Base-by-base conservation (phyloP, 2,888 invertebrate species). In the Aleiodes leptofemur region DNA sequence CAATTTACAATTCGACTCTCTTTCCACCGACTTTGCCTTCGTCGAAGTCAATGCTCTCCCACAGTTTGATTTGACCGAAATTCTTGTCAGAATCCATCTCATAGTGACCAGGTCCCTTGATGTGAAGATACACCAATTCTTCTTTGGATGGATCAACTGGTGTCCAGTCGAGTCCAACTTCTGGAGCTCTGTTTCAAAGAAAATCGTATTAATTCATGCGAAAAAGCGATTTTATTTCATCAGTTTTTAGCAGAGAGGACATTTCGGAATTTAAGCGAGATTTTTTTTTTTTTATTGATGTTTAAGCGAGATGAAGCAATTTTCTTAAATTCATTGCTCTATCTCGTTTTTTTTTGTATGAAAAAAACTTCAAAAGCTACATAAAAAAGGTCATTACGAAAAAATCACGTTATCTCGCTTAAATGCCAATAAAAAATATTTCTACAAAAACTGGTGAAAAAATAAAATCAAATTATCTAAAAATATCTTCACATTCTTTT, bases 61-160 rank as follows among this genome's bases (percentile, higher is more conserved):
- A 94, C 87, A 94, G 93, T 51, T 91, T 83, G 38, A 89, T 90
- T 31, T 92, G 90, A 0, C 92, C 93, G 76, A 94, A 90, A 82
- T 92, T 91, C 0, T 87, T 83, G 74, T 87, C 88, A 4, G 87
- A 83, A 73, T 90, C 90, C 90, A 93, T 91, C 51, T 87, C 82
- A 29, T 87, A 80, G 56, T 90, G 86, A 8, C 87, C 87, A 0
- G 92, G 91, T 0, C 91, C 90, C 13, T 88, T 85, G 69, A 94
- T 92, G 53, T 92, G 90, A 74, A 93, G 82, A 84, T 92, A 93
- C 76, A 89, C 83, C 14, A 93, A 81, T 9, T 91, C 89, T 9
- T 89, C 85, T 0, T 89, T 84, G 8, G 89, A 88, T 6, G 91
- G 89, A 31, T 90, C 87, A 14, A 93, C 83, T 73, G 89, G 90